Base-by-base conservation (phyloP, 1,140 invertebrate genomes). In the Camponotus pennsylvanicus region DNA sequence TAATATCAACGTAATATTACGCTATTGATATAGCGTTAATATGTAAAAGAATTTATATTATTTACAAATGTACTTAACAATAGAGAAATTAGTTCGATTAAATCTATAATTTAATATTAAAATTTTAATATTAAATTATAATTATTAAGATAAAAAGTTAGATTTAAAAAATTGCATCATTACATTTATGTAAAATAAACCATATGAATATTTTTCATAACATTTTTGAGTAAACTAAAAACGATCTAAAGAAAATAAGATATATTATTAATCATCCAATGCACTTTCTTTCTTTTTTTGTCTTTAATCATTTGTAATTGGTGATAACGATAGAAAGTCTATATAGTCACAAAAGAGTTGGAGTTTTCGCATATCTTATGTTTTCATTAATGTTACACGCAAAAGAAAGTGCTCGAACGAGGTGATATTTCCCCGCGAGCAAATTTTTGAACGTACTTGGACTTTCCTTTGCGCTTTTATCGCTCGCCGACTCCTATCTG, bases 321-420 rank as follows among this genome's bases (percentile, higher is more conserved):
- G 34, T 67, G 64, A 67, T 67, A 67, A 40, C 37, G 37, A 67
- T 40, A n/a, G n/a, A 21, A 21, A 67, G 66, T 67, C 27, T 42
- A 42, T 67, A 42, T 67, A 40, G 5, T 40, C 18, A 34, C 66
- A 34, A 67, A 52, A 52, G 49, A 52, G 45, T 49, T 15, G 45
- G 3, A 49, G 15, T 32, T 69, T 27, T 21, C 40, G 67, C n/a
- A 8, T 49, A 32, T 45, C 32, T 45, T 69, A 15, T n/a, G 40
- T 69, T 45, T 45, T 45, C 67, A 69, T 69, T 32, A 69, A 69
- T 49, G 45, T 45, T 45, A 15, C 52, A 57, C 15, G 49, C 18
- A 52, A 52, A 52, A 52, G 21, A 80, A 79, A 37, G 11, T 45
- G 5, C 11, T 32, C 1, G 1, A 52, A 27, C 34, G 8, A 40